Evolutionary conservation across 2,797 vertebrate genomes (phyloP), one percentile per base, ranked within the genome.

Genomic region (Mastacembelus armatus): DNA sequence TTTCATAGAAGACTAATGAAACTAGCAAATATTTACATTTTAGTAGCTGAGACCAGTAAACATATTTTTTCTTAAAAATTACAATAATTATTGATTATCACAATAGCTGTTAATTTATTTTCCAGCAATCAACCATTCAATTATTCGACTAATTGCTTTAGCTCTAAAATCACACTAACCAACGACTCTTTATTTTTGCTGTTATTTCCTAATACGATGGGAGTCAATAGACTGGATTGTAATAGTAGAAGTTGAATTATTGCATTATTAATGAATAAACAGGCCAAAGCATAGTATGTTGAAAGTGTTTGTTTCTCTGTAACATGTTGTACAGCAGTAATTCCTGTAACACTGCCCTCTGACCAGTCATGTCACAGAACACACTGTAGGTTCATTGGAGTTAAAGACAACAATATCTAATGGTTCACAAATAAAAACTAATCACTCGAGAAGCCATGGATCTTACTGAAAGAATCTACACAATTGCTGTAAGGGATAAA

Each of bases 231-330:
- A 59, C 50, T n/a, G 30, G 29, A 55, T 45, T 38, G 32, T 39
- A 73, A 68, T 7, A 7, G 22, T 45, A 45, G 18, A 55, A 33
- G 39, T 12, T n/a, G 11, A 6, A 29, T 45, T 54, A n/a, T n/a
- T n/a, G 55, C 45, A 74, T 55, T 55, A 62, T 58, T 68, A 56
- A 74, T 48, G 33, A n/a, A n/a, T n/a, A n/a, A n/a, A n/a, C n/a
- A n/a, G n/a, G 69, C 8, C 51, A n/a, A 36, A 47, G 33, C 7
- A 40, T 26, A 8, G 2, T 29, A 10, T 59, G 27, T 2, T 18
- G 8, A 66, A 39, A 30, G 21, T 47, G 18, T 40, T 11, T 52
- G 32, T 12, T n/a, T 26, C 40, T 39, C 39, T 4, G 21, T 12
- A 55, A 16, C 35, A 48, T 38, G 48, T 12, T 27, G n/a, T 19